Conservation (phyloP, 2,797 vertebrate species). For the Ctenosaura bakeri region DNA sequence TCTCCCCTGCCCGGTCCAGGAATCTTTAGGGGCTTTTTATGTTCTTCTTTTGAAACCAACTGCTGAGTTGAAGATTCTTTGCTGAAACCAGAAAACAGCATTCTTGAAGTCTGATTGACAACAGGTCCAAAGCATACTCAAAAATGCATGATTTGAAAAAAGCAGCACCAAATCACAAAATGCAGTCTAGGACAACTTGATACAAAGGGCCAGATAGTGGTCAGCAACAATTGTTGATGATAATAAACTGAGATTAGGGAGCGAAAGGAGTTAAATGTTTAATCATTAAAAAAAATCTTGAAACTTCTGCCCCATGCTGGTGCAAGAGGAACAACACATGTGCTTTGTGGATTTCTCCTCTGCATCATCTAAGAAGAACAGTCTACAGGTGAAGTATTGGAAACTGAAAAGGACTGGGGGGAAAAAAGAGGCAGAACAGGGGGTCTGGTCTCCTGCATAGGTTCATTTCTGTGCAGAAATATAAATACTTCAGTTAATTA, state of each 20-base stretch:
- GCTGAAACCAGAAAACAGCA: slow-evolving; percentile 78
- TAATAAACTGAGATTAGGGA: too few relatives aligned
- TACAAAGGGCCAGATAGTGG: too few relatives aligned
- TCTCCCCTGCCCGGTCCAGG: slow-evolving; percentile 75
- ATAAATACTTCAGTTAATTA: not conserved
- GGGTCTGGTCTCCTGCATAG: not conserved
- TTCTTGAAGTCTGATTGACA: slow-evolving; percentile 39
- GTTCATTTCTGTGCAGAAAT: too few relatives aligned
- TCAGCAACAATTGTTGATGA: too few relatives aligned
- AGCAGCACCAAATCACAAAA: not conserved
- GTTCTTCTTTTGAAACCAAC: slow-evolving; percentile 73
- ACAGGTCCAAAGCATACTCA: not conserved
- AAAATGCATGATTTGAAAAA: not conserved
- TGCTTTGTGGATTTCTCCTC: too few relatives aligned
- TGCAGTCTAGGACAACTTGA: not conserved
- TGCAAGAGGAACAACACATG: too few relatives aligned
- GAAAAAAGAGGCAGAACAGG: too few relatives aligned
- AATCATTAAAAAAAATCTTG: too few relatives aligned
- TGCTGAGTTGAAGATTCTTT: slow-evolving; percentile 78
- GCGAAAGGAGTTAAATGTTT: too few relatives aligned
- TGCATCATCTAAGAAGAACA: too few relatives aligned
- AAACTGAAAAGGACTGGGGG: not conserved
- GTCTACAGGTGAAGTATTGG: too few relatives aligned
- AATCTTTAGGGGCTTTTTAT: slow-evolving; percentile 74
- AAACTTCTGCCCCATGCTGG: too few relatives aligned